phyloP scores from a whole-genome alignment of 1,140 invertebrate species.

The Zaprionus davidi region DNA sequence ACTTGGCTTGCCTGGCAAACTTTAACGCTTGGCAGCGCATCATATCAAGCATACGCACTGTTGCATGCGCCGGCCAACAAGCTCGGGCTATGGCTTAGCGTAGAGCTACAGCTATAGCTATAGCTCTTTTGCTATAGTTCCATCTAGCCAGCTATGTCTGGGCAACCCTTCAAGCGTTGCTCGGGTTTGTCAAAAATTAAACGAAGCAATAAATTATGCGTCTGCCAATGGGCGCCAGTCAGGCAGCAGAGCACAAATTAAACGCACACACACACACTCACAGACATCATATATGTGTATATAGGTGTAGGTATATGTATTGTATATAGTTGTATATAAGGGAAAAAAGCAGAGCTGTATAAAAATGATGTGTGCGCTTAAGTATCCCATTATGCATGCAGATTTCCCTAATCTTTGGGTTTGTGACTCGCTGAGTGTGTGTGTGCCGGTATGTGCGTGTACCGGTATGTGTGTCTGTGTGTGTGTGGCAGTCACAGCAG shows the following conservation, averaged over 20 bases:
- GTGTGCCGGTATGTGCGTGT: neutral
- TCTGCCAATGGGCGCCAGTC: conserved; percentile 53
- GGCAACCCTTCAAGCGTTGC: conserved; percentile 29
- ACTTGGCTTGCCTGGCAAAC: conserved; percentile 14
- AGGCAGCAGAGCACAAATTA: conserved; percentile 27
- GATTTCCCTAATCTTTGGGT: conserved; percentile 59
- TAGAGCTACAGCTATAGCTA: neutral
- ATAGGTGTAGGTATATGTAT: neutral
- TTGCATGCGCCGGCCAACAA: conserved; percentile 35
- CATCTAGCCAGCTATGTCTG: neutral
- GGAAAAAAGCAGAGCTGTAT: neutral
- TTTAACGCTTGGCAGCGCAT: conserved; percentile 43
- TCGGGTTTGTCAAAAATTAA: conserved; percentile 61
- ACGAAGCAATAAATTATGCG: conserved; percentile 72
- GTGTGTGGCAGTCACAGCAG: conserved; percentile 25
- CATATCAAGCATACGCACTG: conserved; percentile 72
- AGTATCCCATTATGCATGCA: conserved; percentile 67
- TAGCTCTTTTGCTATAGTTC: too few species aligned
- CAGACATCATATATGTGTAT: neutral
- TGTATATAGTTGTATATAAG: neutral
- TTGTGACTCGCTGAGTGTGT: conserved; percentile 2
- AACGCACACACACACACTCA: conserved; percentile 5
- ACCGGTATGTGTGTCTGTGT: neutral
- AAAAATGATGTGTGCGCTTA: conserved; percentile 46
- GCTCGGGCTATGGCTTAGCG: neutral